A percentile compares a stretch with the other conserved stretches of the same genome.
Conservation (phyloP, 2,888 invertebrate species). For the Mythimna pallens region DNA sequence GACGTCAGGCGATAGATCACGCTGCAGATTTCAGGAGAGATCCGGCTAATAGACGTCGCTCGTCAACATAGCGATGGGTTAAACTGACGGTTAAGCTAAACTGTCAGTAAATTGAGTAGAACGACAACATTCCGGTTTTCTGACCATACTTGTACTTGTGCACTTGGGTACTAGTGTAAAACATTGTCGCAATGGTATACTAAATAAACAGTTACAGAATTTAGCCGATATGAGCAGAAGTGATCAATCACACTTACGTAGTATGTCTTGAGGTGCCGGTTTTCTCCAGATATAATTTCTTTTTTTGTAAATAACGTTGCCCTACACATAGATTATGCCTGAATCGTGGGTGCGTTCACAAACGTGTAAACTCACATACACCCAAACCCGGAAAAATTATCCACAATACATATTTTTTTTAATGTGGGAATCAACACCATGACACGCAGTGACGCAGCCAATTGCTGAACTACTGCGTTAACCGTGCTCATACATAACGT, state of each 20-base stretch:
- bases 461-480: no score
- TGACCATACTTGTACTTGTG: background rate
- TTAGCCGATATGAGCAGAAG: no score
- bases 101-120: background rate
- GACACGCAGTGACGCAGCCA: no score
- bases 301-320: no score
- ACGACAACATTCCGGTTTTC: background rate
- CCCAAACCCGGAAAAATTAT: no score
- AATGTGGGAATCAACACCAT: no score
- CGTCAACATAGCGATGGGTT: conserved; percentile 4
- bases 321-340: no score
- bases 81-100: background rate
- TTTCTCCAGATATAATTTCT: background rate
- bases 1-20: conserved; percentile 38
- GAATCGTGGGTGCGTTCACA: no score
- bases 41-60: conserved; percentile 36
- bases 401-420: no score
- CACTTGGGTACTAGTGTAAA: background rate
- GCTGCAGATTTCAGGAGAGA: conserved; percentile 5
- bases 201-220: background rate
- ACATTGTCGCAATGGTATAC: background rate
- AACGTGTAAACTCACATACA: no score
- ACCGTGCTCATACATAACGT: background rate
- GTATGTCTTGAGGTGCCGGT: background rate
- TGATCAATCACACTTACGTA: background rate